Evolutionary conservation across 2,113 vertebrate species (phyloP).

Genomic region (Syngnathus typhle): DNA sequence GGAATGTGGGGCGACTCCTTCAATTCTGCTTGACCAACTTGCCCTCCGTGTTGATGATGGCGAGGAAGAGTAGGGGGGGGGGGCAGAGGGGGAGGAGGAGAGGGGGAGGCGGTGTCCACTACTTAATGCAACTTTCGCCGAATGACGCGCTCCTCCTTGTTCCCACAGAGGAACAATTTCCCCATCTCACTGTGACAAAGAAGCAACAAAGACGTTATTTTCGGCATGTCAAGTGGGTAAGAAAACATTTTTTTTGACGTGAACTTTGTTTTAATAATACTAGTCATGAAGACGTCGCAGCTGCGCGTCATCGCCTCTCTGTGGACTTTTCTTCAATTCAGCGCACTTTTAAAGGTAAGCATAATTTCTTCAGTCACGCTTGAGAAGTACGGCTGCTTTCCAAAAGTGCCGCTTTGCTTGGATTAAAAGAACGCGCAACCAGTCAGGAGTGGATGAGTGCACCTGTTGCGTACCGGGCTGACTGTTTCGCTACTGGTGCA

Average conservation of each 20-base stretch:
- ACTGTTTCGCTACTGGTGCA: neutral
- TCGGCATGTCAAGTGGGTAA: constrained; percentile 32
- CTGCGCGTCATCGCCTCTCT: constrained; percentile 19
- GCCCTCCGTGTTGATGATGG: neutral
- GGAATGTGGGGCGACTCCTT: constrained; percentile 46
- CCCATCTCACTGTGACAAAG: neutral
- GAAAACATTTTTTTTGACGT: neutral
- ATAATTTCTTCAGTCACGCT: neutral
- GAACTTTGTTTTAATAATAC: neutral
- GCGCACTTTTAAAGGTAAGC: constrained; percentile 40
- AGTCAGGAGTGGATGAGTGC: constrained; percentile 9
- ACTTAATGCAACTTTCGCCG: constrained; percentile 34
- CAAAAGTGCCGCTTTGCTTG: too few species aligned
- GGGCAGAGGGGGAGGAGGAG: neutral
- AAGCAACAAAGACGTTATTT: neutral
- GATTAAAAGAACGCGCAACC: too few species aligned
- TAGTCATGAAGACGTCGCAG: constrained; percentile 40
- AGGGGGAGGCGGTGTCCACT: constrained; percentile 9
- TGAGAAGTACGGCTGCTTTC: too few species aligned
- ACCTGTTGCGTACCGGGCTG: constrained; percentile 51
- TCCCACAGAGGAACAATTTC: constrained; percentile 14
- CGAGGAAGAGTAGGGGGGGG: neutral
- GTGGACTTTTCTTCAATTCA: constrained; percentile 31
- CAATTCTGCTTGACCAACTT: constrained; percentile 22
- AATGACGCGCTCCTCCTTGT: constrained; percentile 56